Base-by-base conservation (phyloP, 2,113 vertebrate genomes). In the Silurus meridionalis region DNA sequence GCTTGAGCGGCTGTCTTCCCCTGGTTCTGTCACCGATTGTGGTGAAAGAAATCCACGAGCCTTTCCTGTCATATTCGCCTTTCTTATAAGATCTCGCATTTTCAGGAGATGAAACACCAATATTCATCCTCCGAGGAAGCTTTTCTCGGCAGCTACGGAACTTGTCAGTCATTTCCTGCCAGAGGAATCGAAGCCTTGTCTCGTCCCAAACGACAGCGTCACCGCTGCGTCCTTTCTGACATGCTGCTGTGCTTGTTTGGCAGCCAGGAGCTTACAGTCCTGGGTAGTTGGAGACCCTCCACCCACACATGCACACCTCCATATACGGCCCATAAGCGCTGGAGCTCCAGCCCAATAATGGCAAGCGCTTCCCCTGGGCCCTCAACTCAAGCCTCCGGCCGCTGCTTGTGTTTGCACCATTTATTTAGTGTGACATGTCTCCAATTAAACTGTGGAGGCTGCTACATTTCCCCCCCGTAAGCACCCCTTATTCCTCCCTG, bases 381-480 rank as follows among this genome's bases (percentile, higher is more conserved):
- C 89, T 90, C 92, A 93, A 93, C 94, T 95, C 93, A 93, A 94
- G 93, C 91, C 92, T 94, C 93, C 91, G 92, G 93, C 94, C 94
- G 94, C 91, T 89, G 93, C 93, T 94, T 95, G 94, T 93, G 94
- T 95, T 95, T 94, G 92, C 94, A 95, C 95, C 93, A 95, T 95
- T 95, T 95, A 95, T 95, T 95, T 94, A 95, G 93, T 94, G 93
- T 95, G 95, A 95, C 95, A 95, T 93, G 94, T 95, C 94, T 95
- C 94, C 94, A 95, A 95, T 95, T 95, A 95, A 95, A 95, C 94
- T 93, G 92, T 92, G 94, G 94, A 94, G 94, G 93, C 93, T 93
- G 93, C 93, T 94, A 94, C 94, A 94, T 94, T 93, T 91, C 94
- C 93, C 93, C 93, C 93, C 94, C 92, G 94, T 94, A 94, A 94